Conservation (phyloP, 2,113 vertebrate species). For the Phylloscopus trochiloides region DNA sequence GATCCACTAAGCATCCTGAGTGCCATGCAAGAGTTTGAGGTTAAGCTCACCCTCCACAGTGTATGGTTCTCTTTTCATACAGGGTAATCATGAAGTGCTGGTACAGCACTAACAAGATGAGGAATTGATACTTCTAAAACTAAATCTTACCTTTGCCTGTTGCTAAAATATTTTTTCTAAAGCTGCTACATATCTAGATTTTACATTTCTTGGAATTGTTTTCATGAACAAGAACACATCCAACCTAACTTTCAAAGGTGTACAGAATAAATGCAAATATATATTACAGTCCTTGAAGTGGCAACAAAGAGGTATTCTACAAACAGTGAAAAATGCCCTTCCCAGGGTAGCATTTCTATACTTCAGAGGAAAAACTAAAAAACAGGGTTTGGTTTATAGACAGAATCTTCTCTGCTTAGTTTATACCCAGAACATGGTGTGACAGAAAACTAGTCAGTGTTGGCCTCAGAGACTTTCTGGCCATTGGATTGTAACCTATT, state of each 20-base stretch:
- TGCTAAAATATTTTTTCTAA: neutral
- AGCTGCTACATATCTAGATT: neutral
- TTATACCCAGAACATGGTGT: neutral
- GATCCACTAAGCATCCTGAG: neutral
- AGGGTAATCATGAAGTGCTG: neutral
- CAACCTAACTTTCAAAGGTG: neutral
- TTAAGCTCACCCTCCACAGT: neutral
- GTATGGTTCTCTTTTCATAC: neutral
- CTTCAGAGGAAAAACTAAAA: neutral
- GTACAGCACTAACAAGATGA: neutral
- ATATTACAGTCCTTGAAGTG: neutral
- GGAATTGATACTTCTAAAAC: neutral
- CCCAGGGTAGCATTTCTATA: neutral
- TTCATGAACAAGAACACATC: neutral
- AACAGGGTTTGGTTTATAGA: neutral
- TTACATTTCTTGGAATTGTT: neutral
- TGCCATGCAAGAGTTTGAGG: neutral
- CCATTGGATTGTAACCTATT: fast-evolving
- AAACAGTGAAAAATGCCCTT: neutral
- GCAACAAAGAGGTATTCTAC: neutral
- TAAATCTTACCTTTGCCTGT: neutral
- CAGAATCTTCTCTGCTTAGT: neutral
- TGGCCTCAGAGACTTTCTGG: neutral
- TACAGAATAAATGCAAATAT: neutral
- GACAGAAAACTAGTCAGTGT: neutral